Evolutionary conservation across 2,113 vertebrate genomes (phyloP), one percentile per base, ranked within the genome.

Genomic region (Pelvicachromis taeniatus): DNA sequence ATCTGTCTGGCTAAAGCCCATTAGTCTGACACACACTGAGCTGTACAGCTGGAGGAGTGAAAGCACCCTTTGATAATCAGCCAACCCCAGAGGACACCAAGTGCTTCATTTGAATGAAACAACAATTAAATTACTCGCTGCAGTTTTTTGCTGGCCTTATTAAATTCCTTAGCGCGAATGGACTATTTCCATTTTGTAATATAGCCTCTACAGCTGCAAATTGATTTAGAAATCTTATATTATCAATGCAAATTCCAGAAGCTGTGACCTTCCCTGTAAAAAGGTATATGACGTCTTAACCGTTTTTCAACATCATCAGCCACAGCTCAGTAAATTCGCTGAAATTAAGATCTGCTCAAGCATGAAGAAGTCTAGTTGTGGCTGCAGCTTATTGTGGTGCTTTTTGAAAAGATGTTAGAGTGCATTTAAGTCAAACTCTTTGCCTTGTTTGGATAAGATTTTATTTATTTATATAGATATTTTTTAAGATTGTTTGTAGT

Each of bases 51-150:
- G 48, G 79, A 81, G 85, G 81, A 91, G 52, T 81, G 87, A 91
- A 90, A 87, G 82, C 78, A 79, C 61, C 78, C 83, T 89, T 86
- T 89, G 92, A 94, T 88, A 91, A 92, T 90, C 88, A 90, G 82
- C 84, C 91, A 86, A 77, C 81, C 87, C 89, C 87, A 85, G 89
- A 93, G 91, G 92, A 91, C 80, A 83, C 86, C 73, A 58, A 86
- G 80, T 82, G 78, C 89, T 88, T 92, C 89, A 93, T 95, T 93
- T 93, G 88, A 94, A 94, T 90, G 65, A 93, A 94, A 92, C 90
- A 94, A 94, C 91, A 94, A 94, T 95, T 92, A 91, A 91, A 95
- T 94, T 90, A 92, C 81, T 84, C 55, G 59, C 89, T 86, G 78
- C 87, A 90, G 77, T 92, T 92, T 68, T 63, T 54, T 81, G 26